Base-by-base conservation (phyloP, 2,797 vertebrate genomes). In the Onychomys arenicola region DNA sequence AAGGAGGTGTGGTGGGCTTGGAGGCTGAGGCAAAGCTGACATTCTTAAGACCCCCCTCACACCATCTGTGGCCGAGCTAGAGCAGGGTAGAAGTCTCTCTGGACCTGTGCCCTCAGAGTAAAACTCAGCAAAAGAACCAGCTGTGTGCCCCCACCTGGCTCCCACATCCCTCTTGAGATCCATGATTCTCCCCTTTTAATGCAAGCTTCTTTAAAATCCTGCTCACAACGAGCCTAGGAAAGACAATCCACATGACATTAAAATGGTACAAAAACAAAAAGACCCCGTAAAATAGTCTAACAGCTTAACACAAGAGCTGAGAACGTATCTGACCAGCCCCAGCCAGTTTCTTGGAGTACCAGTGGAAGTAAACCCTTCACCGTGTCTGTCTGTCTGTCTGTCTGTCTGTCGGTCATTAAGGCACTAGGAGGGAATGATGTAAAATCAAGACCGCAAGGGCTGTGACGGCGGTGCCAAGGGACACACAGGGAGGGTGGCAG, bases 401-500 rank as follows among this genome's bases (percentile, higher is more conserved):
- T 52, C 52, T 88, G 92, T 90, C 73, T 98, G 99, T 99, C 98
- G 98, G 99, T 99, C 97, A 99, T 99, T 99, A 99, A 99, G 99
- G 99, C 99, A 99, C 99, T 99, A 99, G 99, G 98, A 99, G 99
- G 99, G 99, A 99, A 99, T 98, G 98, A 99, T 98, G 99, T 98
- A 98, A 99, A 99, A 98, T 99, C 99, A 99, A 98, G 99, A 99
- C 98, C 97, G 98, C 98, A 98, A 98, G 99, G 98, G 98, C 98
- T 98, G 97, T 94, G 98, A 97, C 97, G 97, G 98, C 98, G 98
- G 98, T 97, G 98, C 98, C 21, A 93, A 98, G 99, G 98, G 99
- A 98, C 98, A 98, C 98, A 97, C 98, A 96, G 98, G 98, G 98
- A 98, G 99, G 99, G 99, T 98, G 99, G 99, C 98, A 98, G 98